Percentiles rank a stretch among this genome's conserved stretches.
Conservation (phyloP, 2,888 invertebrate genomes). For the Pristionchus japonicus region DNA sequence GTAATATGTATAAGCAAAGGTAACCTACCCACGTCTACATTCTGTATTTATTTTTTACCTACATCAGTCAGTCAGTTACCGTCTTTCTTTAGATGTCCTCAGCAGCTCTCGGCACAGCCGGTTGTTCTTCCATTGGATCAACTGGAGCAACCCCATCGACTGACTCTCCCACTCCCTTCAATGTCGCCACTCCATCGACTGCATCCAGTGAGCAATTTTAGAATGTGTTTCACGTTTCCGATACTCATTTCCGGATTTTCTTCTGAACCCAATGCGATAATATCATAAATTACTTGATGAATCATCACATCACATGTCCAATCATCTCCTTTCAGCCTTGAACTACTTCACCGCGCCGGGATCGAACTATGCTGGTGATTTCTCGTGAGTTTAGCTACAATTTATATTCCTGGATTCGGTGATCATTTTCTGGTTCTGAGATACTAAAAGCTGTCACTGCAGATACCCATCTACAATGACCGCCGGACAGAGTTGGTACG, state of each 20-base stretch:
- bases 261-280: too few relatives aligned
- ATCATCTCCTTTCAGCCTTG: neutral
- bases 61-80: too few relatives aligned
- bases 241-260: too few relatives aligned
- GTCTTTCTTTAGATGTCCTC: constrained; percentile 24
- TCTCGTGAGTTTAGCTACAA: constrained; percentile 38
- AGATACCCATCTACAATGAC: constrained; percentile 38
- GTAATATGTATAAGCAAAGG: too few relatives aligned
- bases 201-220: neutral
- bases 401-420: neutral
- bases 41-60: too few relatives aligned
- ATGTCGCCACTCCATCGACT: neutral
- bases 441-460: neutral
- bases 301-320: neutral
- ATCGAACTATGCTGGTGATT: neutral
- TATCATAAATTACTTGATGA: neutral
- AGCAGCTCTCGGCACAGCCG: neutral
- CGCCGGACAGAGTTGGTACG: constrained; percentile 6
- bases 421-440: neutral
- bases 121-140: neutral
- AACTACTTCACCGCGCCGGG: neutral
- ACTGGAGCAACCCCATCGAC: neutral
- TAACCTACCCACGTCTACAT: too few relatives aligned
- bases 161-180: neutral
- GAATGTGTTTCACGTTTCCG: too few relatives aligned